Conservation (phyloP, 1,140 invertebrate genomes). For the Hycleus cichorii region DNA sequence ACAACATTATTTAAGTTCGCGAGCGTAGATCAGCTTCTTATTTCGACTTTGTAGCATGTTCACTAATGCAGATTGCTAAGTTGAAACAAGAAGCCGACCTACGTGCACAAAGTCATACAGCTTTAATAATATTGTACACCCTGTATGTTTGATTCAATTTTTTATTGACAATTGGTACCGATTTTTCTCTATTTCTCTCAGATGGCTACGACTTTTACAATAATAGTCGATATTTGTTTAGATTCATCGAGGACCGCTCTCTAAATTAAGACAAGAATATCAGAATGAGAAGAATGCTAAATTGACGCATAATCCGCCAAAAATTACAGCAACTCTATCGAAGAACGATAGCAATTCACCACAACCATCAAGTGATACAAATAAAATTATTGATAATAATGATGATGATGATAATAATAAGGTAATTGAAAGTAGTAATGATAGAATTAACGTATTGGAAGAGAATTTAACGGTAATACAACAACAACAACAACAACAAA, state of each 20-base stretch:
- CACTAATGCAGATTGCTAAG: no score
- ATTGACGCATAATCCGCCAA: conserved; percentile 17
- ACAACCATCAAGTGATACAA: conserved; percentile 7
- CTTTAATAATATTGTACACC: no score
- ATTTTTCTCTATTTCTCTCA: no score
- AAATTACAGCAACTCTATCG: conserved; percentile 33
- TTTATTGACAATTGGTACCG: no score
- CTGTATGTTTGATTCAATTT: no score
- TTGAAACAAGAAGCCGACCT: no score
- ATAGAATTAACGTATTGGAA: background rate
- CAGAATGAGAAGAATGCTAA: conserved; percentile 21
- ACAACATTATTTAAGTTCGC: no score
- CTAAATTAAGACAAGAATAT: conserved; percentile 31
- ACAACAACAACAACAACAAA: conserved; percentile 29
- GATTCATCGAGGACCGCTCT: conserved; percentile 38
- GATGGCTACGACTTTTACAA: no score
- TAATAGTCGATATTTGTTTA: conserved; percentile 3
- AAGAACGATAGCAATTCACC: conserved; percentile 23
- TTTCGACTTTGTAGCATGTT: no score
- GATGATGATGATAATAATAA: conserved; percentile 28
- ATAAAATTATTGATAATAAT: conserved; percentile 11
- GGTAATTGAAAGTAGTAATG: conserved; percentile 7
- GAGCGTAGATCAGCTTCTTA: no score
- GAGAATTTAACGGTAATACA: background rate
- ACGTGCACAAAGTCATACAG: no score